A percentile compares a stretch with the other conserved stretches of the same genome.
Evolutionary conservation across 2,888 invertebrate species (phyloP).

Genomic region (Melanargia galathea): DNA sequence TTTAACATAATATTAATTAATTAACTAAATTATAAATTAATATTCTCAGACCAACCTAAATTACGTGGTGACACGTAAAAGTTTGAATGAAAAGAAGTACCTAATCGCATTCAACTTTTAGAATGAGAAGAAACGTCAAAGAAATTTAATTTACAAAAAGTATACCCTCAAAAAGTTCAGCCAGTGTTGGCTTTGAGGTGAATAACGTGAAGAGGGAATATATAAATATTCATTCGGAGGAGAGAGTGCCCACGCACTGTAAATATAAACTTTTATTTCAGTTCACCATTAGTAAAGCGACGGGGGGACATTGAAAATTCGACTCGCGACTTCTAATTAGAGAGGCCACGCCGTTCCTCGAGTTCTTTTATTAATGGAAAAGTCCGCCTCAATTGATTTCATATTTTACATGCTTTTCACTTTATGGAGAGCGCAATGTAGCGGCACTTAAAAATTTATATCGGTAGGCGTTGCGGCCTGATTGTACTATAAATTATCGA

Average conservation of each 20-base stretch:
- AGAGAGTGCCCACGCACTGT: slow-evolving; percentile 71
- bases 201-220: slow-evolving; percentile 67
- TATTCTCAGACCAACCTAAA: slow-evolving; percentile 19
- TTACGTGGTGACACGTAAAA: slow-evolving; percentile 37
- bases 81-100: slow-evolving; percentile 40
- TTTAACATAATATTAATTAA: not conserved
- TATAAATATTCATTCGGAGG: slow-evolving; percentile 77
- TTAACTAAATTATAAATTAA: too few species aligned
- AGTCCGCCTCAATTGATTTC: slow-evolving; percentile 73
- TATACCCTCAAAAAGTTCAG: slow-evolving; percentile 63
- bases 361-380: slow-evolving; percentile 74
- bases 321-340: slow-evolving; percentile 78
- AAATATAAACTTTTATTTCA: slow-evolving; percentile 81
- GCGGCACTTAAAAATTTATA: not conserved
- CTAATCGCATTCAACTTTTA: slow-evolving; percentile 51
- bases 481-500: not conserved
- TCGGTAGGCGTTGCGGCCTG: slow-evolving; percentile 12
- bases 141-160: slow-evolving; percentile 63
- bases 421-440: not conserved
- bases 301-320: slow-evolving; percentile 75
- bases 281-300: slow-evolving; percentile 65
- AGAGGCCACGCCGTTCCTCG: slow-evolving; percentile 65
- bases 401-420: slow-evolving; percentile 63
- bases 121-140: slow-evolving; percentile 58
- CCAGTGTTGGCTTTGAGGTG: slow-evolving; percentile 63